Conservation (phyloP, 92 coral and sea anemone genomes). For the Isaurus tuberculatus region DNA sequence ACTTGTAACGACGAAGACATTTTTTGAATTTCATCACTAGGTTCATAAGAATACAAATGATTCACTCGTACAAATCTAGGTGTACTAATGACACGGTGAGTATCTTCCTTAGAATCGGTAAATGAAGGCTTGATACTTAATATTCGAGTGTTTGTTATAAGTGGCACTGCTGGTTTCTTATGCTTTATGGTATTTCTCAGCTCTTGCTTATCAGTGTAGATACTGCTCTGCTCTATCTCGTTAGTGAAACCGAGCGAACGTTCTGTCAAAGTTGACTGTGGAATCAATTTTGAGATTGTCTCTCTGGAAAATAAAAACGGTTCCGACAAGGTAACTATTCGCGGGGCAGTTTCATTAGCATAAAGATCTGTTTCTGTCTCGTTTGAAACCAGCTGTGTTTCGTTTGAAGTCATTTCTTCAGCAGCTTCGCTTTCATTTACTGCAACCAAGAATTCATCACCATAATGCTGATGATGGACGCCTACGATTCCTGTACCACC, state of each 20-base stretch:
- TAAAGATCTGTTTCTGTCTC: constrained; percentile 95
- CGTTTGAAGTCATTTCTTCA: constrained; percentile 96
- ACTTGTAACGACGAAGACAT: not conserved
- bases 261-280: constrained; percentile 57
- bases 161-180: not conserved
- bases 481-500: constrained; percentile 15
- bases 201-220: not conserved
- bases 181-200: not conserved
- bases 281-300: constrained; percentile 56
- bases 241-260: not conserved
- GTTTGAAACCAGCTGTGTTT: constrained; percentile 93
- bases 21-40: not conserved
- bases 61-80: not conserved
- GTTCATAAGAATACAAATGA: not conserved
- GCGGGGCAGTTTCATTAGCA: constrained; percentile 96
- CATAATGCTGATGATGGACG: constrained; percentile 26
- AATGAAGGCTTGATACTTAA: not conserved
- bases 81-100: not conserved
- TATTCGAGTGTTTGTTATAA: not conserved
- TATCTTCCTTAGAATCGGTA: not conserved
- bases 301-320: constrained; percentile 75
- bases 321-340: constrained; percentile 72
- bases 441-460: constrained; percentile 55
- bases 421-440: constrained; percentile 69
- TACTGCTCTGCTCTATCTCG: not conserved